Percentiles rank a stretch among this genome's conserved stretches.
Conservation (phyloP, 2,888 invertebrate species). For the Drosophila anomelani region DNA sequence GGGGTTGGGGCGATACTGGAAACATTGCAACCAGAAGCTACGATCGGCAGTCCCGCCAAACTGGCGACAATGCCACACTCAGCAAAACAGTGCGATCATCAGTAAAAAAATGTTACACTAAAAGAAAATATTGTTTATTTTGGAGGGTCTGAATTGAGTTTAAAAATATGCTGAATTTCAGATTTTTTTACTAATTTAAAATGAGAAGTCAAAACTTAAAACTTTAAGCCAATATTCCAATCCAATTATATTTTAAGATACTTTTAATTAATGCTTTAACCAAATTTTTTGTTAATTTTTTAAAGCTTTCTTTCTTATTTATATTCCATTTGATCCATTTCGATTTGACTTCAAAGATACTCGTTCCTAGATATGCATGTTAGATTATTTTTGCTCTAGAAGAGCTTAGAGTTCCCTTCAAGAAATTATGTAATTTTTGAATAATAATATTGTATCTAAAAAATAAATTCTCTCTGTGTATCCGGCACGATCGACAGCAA, state of each 20-base stretch:
- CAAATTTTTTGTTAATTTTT: too few species aligned
- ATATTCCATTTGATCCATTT: too few species aligned
- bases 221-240: too few species aligned
- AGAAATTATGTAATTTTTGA: background rate
- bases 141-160: background rate
- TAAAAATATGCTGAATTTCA: too few species aligned
- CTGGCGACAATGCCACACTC: constrained; percentile 63
- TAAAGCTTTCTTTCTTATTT: too few species aligned
- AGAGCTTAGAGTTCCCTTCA: background rate
- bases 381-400: background rate
- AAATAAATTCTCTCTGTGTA: constrained; percentile 11
- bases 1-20: constrained; percentile 22
- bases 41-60: constrained; percentile 74
- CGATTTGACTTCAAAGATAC: too few species aligned
- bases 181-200: too few species aligned
- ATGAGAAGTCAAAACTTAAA: too few species aligned
- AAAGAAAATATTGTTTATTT: background rate
- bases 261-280: too few species aligned
- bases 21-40: constrained; percentile 74
- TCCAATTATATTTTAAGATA: too few species aligned
- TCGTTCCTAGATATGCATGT: too few species aligned
- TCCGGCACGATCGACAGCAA: constrained; percentile 5
- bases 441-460: too few species aligned
- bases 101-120: background rate
- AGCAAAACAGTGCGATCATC: constrained; percentile 13